Percentiles rank a stretch among this genome's conserved stretches.
phyloP scores from a whole-genome alignment of 53 echinoderm and acorn worm species.

The Crossaster papposus region DNA sequence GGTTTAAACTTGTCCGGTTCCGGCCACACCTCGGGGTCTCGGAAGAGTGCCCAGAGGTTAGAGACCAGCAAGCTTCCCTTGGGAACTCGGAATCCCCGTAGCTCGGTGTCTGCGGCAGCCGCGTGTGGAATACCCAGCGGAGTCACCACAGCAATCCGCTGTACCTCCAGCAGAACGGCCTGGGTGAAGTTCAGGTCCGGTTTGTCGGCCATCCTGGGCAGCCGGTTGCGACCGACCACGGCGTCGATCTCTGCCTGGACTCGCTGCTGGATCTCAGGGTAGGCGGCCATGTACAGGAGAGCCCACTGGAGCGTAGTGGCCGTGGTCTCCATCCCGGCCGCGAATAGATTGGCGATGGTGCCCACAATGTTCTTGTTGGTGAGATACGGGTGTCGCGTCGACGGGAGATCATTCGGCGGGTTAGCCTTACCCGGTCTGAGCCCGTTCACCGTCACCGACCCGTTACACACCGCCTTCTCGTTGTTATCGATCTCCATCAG shows the following conservation, averaged over 20 bases:
- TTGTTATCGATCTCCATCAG: conserved; percentile 48
- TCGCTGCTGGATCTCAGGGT: conserved; percentile 61
- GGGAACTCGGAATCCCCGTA: conserved; percentile 47
- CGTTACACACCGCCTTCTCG: conserved; percentile 1
- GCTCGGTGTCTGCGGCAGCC: conserved; percentile 32
- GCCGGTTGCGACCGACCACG: conserved; percentile 64
- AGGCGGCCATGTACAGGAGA: conserved; percentile 60
- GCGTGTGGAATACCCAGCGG: conserved; percentile 63
- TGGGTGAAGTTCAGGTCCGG: conserved; percentile 54
- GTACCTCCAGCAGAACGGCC: conserved; percentile 65
- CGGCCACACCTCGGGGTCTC: conserved; percentile 56
- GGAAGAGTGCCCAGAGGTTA: conserved; percentile 66
- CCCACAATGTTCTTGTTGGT: conserved; percentile 55
- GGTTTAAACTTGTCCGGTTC: conserved; percentile 68
- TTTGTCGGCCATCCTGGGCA: conserved; percentile 59
- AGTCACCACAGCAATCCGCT: conserved; percentile 54
- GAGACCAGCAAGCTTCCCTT: conserved; percentile 55
- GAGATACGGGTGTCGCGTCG: conserved; percentile 10
- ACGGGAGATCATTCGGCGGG: neutral
- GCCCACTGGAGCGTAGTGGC: conserved; percentile 64
- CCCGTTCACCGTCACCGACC: neutral
- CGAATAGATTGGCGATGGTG: conserved; percentile 60
- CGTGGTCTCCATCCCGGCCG: conserved; percentile 71
- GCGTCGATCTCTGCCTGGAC: conserved; percentile 68
- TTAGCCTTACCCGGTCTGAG: neutral